phyloP scores from a whole-genome alignment of 2,797 vertebrate genomes.

The Moxostoma hubbsi region DNA sequence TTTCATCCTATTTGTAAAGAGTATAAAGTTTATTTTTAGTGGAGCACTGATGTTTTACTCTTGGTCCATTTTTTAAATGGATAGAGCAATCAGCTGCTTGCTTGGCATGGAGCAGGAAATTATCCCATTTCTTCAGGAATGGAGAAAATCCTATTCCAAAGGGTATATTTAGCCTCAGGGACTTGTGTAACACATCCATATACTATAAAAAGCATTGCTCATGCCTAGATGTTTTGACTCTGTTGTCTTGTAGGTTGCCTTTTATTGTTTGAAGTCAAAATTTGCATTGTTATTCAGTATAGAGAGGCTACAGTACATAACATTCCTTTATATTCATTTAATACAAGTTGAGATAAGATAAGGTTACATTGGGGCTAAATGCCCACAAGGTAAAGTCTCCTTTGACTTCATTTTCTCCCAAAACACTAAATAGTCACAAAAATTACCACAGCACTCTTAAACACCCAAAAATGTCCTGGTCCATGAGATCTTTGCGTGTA shows the following conservation, averaged over 20 bases:
- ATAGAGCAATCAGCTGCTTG: conserved; percentile 52
- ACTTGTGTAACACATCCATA: conserved; percentile 1
- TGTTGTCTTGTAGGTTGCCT: background rate
- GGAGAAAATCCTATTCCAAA: background rate
- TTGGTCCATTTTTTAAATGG: conserved; percentile 29
- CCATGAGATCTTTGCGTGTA: too few species aligned
- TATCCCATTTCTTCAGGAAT: conserved; percentile 47
- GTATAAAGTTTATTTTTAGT: too few species aligned
- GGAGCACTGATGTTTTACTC: too few species aligned
- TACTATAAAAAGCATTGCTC: background rate
- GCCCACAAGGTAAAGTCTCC: too few species aligned
- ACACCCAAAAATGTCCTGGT: too few species aligned
- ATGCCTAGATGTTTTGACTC: background rate
- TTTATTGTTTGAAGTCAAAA: too few species aligned
- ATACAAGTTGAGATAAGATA: background rate
- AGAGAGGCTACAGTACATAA: background rate
- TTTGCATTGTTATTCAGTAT: background rate
- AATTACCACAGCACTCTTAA: too few species aligned
- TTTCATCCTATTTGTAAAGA: too few species aligned
- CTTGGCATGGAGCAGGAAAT: conserved; percentile 46
- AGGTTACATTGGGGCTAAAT: background rate
- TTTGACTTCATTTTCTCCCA: too few species aligned
- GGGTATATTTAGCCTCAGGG: conserved; percentile 1
- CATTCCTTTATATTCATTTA: background rate
- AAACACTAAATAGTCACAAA: too few species aligned